These are phyloP conservation scores for Cephus rjabovi DNA, from an alignment of 2,888 invertebrate genomes.

Conservation along the genomic window DNA sequence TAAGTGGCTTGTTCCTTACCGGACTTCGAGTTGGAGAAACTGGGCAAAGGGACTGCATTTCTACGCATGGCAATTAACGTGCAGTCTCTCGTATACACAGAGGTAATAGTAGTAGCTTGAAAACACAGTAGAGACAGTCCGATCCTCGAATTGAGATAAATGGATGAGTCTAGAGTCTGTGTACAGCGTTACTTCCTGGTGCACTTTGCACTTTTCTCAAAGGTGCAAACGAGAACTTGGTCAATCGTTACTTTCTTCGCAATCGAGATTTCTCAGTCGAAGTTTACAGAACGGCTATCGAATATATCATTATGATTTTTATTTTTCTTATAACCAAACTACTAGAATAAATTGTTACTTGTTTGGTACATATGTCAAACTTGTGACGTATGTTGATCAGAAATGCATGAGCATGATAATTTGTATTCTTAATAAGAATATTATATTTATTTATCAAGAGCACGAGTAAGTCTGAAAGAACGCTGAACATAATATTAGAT, in stretches of 20 bases:
- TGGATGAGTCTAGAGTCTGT: not conserved
- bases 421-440: too few relatives aligned
- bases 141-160: not conserved
- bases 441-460: too few relatives aligned
- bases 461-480: too few relatives aligned
- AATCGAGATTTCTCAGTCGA: not conserved
- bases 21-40: not conserved
- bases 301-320: not conserved
- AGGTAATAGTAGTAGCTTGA: not conserved
- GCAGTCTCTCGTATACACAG: not conserved
- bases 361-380: not conserved
- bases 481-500: too few relatives aligned
- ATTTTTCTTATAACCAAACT: not conserved
- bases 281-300: not conserved
- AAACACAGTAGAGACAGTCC: not conserved
- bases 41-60: not conserved
- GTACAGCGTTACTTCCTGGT: not conserved
- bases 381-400: too few relatives aligned
- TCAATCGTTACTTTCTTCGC: not conserved
- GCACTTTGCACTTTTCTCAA: not conserved
- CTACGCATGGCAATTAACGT: not conserved
- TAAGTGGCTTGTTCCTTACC: slow-evolving; percentile 31
- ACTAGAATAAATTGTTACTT: not conserved
- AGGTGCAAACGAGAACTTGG: not conserved
- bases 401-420: too few relatives aligned